Evolutionary conservation across 1,140 invertebrate genomes (phyloP).

Genomic region (Lerema accius): DNA sequence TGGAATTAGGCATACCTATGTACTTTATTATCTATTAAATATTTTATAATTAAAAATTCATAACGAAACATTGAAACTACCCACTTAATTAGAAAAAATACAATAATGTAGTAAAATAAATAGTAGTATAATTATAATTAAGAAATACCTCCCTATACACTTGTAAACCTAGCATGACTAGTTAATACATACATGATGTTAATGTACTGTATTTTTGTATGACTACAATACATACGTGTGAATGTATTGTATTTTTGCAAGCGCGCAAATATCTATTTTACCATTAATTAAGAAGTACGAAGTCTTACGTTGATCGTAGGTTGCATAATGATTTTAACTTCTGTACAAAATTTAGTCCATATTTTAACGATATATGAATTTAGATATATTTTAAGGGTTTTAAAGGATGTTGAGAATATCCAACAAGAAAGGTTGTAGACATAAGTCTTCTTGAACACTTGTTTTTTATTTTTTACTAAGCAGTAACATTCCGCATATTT

Average conservation of each 20-base stretch:
- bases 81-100: too few relatives aligned
- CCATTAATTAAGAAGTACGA: neutral
- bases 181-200: neutral
- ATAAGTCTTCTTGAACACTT: constrained; percentile 58
- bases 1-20: too few relatives aligned
- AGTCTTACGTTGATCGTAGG: neutral
- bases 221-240: neutral
- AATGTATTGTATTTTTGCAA: neutral
- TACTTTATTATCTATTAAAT: too few relatives aligned
- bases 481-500: constrained; percentile 37
- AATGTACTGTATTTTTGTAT: neutral
- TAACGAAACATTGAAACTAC: too few relatives aligned
- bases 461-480: constrained; percentile 32
- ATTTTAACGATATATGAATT: constrained; percentile 4
- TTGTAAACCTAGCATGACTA: neutral
- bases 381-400: constrained; percentile 9
- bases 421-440: constrained; percentile 41
- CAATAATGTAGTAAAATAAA: too few relatives aligned
- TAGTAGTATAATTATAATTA: too few relatives aligned
- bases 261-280: neutral
- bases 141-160: neutral
- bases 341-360: constrained; percentile 1
- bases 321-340: neutral
- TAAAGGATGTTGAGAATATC: constrained; percentile 42
- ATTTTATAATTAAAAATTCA: too few relatives aligned